phyloP scores from a whole-genome alignment of 2,888 invertebrate species.

The Plagodis pulveraria region DNA sequence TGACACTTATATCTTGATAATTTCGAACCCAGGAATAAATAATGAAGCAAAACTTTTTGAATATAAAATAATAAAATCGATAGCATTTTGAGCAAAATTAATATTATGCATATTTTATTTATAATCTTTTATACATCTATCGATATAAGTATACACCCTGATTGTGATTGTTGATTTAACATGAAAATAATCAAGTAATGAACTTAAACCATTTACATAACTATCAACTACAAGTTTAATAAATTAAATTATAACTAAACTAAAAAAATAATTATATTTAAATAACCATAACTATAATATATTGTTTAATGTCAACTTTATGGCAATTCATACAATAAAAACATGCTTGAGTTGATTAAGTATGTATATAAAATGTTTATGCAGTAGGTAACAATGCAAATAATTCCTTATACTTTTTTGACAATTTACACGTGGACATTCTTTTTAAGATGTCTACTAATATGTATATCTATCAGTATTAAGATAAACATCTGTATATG shows the following conservation, averaged over 20 bases:
- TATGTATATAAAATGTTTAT: background rate
- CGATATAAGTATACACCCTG: too few species aligned
- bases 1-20: too few species aligned
- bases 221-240: background rate
- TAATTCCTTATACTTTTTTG: too few species aligned
- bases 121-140: too few species aligned
- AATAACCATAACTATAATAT: too few species aligned
- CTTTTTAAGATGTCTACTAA: too few species aligned
- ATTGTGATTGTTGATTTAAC: too few species aligned
- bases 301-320: conserved; percentile 22
- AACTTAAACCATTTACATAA: background rate
- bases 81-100: conserved; percentile 26
- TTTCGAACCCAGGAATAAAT: too few species aligned
- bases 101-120: background rate
- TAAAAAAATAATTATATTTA: background rate
- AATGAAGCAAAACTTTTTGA: background rate
- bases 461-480: too few species aligned
- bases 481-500: too few species aligned
- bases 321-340: conserved; percentile 17
- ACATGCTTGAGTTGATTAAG: background rate
- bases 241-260: background rate
- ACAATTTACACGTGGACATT: too few species aligned
- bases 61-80: conserved; percentile 3
- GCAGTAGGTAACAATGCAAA: too few species aligned
- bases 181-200: background rate